These are phyloP conservation scores for Phalangium opilio DNA, from an alignment of 2,888 invertebrate species.

Conservation along the genomic window DNA sequence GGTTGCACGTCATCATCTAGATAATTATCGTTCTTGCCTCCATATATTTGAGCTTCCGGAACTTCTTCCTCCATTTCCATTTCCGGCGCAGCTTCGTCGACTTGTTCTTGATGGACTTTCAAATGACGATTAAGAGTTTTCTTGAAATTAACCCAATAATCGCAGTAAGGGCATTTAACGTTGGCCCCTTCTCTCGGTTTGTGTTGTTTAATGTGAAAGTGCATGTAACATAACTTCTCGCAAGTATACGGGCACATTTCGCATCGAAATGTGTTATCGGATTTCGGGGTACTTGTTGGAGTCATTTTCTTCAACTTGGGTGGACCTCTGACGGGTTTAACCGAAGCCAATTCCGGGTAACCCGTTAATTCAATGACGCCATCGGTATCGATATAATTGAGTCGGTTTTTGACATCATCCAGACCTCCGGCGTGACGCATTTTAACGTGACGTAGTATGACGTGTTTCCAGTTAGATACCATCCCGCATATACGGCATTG, in stretches of 20 bases:
- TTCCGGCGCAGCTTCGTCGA: background rate
- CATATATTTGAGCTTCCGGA: too few species aligned
- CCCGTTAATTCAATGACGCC: background rate
- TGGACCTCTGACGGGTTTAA: background rate
- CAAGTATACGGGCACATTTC: constrained; percentile 56
- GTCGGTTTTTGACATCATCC: constrained; percentile 16
- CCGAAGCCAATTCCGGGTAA: background rate
- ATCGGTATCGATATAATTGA: constrained; percentile 14
- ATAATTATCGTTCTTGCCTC: too few species aligned
- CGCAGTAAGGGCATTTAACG: constrained; percentile 64
- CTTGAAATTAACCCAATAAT: constrained; percentile 39
- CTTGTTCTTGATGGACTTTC: constrained; percentile 39
- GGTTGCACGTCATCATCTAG: too few species aligned
- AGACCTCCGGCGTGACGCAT: constrained; percentile 20
- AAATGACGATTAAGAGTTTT: constrained; percentile 50
- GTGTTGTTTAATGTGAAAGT: constrained; percentile 53
- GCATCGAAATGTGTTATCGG: constrained; percentile 32
- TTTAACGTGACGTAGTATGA: constrained; percentile 28
- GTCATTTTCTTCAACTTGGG: background rate
- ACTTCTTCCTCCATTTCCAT: background rate
- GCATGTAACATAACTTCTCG: constrained; percentile 42
- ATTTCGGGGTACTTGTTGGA: background rate
- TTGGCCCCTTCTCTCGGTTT: constrained; percentile 45
- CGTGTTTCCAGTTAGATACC: constrained; percentile 30
- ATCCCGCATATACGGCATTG: constrained; percentile 27